Percentiles rank a stretch among this genome's conserved stretches.
Evolutionary conservation across 2,113 vertebrate species (phyloP).

Genomic region (Nothocercus nigrocapillus): DNA sequence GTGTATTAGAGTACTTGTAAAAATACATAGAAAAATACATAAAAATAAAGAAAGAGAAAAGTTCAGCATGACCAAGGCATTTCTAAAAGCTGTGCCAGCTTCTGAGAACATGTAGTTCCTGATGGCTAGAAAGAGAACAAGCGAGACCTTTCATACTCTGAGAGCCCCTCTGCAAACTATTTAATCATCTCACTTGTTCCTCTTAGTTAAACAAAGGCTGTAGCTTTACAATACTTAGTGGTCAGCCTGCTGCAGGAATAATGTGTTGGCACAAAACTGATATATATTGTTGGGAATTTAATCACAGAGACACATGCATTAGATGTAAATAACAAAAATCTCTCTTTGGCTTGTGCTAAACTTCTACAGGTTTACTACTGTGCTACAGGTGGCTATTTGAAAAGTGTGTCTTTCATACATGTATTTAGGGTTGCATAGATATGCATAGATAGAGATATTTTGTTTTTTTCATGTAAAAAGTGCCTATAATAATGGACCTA

Average conservation of each 20-base stretch:
- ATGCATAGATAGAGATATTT: background rate
- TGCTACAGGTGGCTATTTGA: background rate
- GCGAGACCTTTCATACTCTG: background rate
- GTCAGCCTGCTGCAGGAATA: background rate
- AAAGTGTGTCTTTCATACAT: accelerated
- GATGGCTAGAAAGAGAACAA: background rate
- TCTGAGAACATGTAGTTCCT: background rate
- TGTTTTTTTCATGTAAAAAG: background rate
- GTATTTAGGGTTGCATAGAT: background rate
- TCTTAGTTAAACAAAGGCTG: background rate
- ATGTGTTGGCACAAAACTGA: accelerated
- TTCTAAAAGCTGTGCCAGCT: background rate
- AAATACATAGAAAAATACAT: background rate
- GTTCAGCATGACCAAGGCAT: background rate
- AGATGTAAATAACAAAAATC: background rate
- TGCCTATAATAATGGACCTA: background rate
- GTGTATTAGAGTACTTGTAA: background rate
- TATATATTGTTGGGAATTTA: background rate
- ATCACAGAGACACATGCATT: background rate
- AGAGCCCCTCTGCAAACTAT: background rate
- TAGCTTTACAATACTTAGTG: background rate
- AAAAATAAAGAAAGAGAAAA: background rate
- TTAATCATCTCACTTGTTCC: background rate
- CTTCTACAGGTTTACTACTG: background rate
- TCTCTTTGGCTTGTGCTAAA: background rate